A percentile compares a stretch with the other conserved stretches of the same genome.
Evolutionary conservation across 2,797 vertebrate species (phyloP).

Genomic region (Scolopax bukidnonensis): DNA sequence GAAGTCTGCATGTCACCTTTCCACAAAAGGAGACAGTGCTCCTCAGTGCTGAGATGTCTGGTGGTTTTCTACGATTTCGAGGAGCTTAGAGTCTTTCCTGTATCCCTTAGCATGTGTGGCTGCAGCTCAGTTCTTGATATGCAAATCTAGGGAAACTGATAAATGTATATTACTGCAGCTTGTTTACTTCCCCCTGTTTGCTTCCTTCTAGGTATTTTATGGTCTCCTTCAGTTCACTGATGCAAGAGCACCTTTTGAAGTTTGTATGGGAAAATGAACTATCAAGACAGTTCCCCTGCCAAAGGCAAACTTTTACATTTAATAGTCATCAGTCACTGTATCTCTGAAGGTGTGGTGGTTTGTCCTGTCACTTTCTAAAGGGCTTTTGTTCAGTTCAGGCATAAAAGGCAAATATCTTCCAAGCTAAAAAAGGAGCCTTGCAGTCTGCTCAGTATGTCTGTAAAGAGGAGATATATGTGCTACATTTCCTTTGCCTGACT

Average conservation of each 20-base stretch:
- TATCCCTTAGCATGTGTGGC: neutral
- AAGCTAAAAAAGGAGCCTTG: neutral
- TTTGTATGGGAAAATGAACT: slow-evolving; percentile 16
- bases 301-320: neutral
- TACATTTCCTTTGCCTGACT: neutral
- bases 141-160: neutral
- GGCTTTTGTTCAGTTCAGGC: neutral
- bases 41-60: neutral
- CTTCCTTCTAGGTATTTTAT: neutral
- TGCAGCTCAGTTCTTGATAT: neutral
- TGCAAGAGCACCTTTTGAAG: slow-evolving; percentile 16
- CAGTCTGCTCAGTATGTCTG: neutral
- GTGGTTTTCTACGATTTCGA: neutral
- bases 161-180: neutral
- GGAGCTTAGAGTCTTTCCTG: neutral
- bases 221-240: neutral
- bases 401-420: neutral
- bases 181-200: neutral
- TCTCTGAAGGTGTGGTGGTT: neutral
- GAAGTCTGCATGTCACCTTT: neutral
- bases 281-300: neutral
- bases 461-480: neutral
- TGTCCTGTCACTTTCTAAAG: neutral
- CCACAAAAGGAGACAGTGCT: neutral
- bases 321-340: neutral